Evolutionary conservation across 2,888 invertebrate species (phyloP), one percentile per base, ranked within the genome.

Genomic region (Amblyteles armatorius): DNA sequence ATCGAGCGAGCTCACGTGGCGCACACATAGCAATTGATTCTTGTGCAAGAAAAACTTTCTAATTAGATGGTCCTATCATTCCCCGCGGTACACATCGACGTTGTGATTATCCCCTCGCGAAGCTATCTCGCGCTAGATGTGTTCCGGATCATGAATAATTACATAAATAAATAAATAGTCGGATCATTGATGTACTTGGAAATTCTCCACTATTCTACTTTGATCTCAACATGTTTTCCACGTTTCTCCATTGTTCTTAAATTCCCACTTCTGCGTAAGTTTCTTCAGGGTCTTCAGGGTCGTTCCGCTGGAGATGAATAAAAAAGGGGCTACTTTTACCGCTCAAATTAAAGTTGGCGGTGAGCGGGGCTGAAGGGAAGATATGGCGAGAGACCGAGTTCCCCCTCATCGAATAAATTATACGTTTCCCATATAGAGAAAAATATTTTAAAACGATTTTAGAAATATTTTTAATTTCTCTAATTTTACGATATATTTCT

Each of bases 41-140:
- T 82, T 82, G 67, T 33, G 40, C 50, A 60, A 73, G 50, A 26
- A 9, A 63, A 79, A 83, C 74, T 79, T 79, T 79, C 83, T 79
- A 83, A 83, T 79, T 83, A 79, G 83, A 69, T 79, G 63, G 79
- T 74, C 26, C 36, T 33, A 73, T 11, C 73, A 60, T 50, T 74
- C 57, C 67, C 79, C 26, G 52, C 60, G 69, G 33, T 65, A 68
- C 33, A 33, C 44, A 19, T 16, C 13, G n/a, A n/a, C 19, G 19
- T 11, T 29, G 40, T 19, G 22, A 63, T 60, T 74, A 71, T 79
- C 19, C 29, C 33, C 33, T 13, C 40, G 29, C 33, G 13, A 44
- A 69, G 68, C 65, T 67, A 33, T n/a, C 44, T 1, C 33, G 16
- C 60, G 16, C 11, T 13, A 11, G 40, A 44, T 63, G 13, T 7